Conservation (phyloP, 2,113 vertebrate species). For the Varanus salvator region DNA sequence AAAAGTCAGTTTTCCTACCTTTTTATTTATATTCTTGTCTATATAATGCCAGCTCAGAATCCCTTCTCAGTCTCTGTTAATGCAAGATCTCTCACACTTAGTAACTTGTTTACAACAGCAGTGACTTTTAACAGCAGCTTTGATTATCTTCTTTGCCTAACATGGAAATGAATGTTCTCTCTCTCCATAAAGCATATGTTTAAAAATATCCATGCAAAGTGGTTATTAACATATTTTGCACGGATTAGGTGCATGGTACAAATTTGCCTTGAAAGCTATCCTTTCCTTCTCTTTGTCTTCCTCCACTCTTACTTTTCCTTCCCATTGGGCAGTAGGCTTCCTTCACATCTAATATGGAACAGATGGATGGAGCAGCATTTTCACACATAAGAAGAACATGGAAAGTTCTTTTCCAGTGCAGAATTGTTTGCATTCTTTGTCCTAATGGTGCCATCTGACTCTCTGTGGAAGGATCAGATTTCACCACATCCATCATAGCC, state of each 20-base stretch:
- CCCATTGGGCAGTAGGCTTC: slow-evolving; percentile 47
- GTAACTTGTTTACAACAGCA: slow-evolving; percentile 59
- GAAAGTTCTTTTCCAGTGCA: slow-evolving; percentile 62
- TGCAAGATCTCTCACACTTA: slow-evolving; percentile 46
- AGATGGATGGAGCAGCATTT: slow-evolving; percentile 70
- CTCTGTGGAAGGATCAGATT: slow-evolving; percentile 84
- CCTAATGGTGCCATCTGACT: slow-evolving; percentile 77
- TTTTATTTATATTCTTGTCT: slow-evolving; percentile 42
- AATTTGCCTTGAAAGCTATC: slow-evolving; percentile 47
- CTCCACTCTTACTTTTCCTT: slow-evolving; percentile 47
- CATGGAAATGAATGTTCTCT: slow-evolving; percentile 57
- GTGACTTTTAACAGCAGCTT: slow-evolving; percentile 63
- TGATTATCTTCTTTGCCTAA: slow-evolving; percentile 17
- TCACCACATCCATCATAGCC: slow-evolving; percentile 90
- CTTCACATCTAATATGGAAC: slow-evolving; percentile 63
- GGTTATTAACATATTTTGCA: slow-evolving; percentile 49
- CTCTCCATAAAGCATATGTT: slow-evolving; percentile 73
- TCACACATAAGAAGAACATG: slow-evolving; percentile 58
- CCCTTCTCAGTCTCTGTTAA: slow-evolving; percentile 46
- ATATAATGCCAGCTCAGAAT: slow-evolving; percentile 27
- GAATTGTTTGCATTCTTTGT: slow-evolving; percentile 79
- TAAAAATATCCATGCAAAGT: slow-evolving; percentile 50
- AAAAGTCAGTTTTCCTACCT: slow-evolving; percentile 37
- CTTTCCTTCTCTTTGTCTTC: slow-evolving; percentile 55
- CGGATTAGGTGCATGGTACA: slow-evolving; percentile 19